Evolutionary conservation across 2,113 vertebrate genomes (phyloP).

Genomic region (Epinephelus moara): DNA sequence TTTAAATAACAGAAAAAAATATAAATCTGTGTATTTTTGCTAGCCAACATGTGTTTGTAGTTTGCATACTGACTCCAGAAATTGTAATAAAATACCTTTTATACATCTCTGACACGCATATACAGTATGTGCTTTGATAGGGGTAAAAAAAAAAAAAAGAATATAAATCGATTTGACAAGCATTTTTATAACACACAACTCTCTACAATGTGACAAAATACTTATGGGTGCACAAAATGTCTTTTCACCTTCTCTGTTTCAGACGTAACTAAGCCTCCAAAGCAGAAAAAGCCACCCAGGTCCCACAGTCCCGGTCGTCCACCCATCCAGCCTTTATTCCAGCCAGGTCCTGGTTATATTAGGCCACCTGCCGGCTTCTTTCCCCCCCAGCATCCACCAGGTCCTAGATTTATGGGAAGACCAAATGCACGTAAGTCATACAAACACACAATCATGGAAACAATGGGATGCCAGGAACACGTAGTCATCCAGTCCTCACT

Average conservation of each 20-base stretch:
- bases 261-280: not conserved
- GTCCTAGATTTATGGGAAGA: not conserved
- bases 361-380: not conserved
- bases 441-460: not conserved
- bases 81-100: not conserved
- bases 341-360: not conserved
- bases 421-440: not conserved
- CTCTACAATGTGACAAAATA: not conserved
- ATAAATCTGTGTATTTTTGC: not conserved
- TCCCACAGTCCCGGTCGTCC: constrained; percentile 33
- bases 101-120: not conserved
- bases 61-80: not conserved
- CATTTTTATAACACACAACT: not conserved
- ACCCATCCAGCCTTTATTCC: not conserved
- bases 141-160: too few species aligned
- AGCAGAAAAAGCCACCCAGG: not conserved
- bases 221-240: not conserved
- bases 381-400: not conserved
- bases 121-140: not conserved
- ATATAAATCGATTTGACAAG: too few species aligned
- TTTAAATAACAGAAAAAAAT: not conserved
- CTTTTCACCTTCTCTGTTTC: not conserved
- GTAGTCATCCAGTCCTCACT: not conserved
- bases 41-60: not conserved
- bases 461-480: not conserved